phyloP scores from a whole-genome alignment of 2,888 invertebrate genomes.

The Lithosia quadra region DNA sequence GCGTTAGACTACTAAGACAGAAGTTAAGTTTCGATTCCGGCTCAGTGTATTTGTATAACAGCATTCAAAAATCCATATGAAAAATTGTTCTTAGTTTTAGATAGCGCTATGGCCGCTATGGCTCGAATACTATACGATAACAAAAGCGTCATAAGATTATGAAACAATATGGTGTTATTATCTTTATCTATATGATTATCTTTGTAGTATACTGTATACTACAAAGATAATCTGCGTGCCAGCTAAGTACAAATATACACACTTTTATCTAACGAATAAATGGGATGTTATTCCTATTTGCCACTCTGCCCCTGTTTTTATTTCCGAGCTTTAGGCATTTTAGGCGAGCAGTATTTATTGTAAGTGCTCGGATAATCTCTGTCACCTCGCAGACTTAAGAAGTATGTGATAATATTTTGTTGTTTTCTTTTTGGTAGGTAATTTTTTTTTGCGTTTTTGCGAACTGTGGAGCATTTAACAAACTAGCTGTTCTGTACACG shows the following conservation, averaged over 20 bases:
- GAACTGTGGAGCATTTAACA: background rate
- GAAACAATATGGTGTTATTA: slow-evolving; percentile 5
- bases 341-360: slow-evolving; percentile 34
- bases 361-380: slow-evolving; percentile 27
- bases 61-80: too few relatives aligned
- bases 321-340: slow-evolving; percentile 19
- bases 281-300: slow-evolving; percentile 37
- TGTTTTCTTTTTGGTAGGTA: background rate
- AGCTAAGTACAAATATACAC: slow-evolving; percentile 9
- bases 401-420: slow-evolving; percentile 13
- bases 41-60: too few relatives aligned
- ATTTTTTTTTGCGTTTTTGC: background rate
- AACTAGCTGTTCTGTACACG: background rate
- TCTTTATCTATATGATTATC: background rate
- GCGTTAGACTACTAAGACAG: too few relatives aligned
- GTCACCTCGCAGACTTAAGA: slow-evolving; percentile 13
- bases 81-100: background rate
- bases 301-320: slow-evolving; percentile 22
- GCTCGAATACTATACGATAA: background rate
- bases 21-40: too few relatives aligned
- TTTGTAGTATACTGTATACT: background rate
- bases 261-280: slow-evolving; percentile 22
- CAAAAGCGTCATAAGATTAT: background rate
- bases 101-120: too few relatives aligned
- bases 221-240: slow-evolving; percentile 16